Evolutionary conservation across 2,888 invertebrate genomes (phyloP).

Genomic region (Netelia virgata): DNA sequence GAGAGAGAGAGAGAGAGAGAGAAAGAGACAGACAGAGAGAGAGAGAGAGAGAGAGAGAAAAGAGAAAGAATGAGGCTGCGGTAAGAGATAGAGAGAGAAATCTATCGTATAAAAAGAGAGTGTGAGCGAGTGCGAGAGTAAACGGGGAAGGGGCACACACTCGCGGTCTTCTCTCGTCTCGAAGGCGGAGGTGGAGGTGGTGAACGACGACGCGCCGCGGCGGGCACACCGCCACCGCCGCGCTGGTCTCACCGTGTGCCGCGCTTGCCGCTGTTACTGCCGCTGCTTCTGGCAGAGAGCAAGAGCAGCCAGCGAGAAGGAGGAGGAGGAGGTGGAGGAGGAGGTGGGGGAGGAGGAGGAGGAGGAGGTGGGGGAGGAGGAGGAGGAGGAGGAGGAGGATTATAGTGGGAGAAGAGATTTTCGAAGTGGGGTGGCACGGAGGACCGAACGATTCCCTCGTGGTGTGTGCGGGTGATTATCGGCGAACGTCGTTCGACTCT

Average conservation of each 20-base stretch:
- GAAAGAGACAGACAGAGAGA: slow-evolving; percentile 34
- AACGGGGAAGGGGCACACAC: slow-evolving; percentile 52
- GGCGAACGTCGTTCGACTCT: slow-evolving; percentile 71
- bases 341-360: not conserved
- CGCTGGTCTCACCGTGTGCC: slow-evolving; percentile 65
- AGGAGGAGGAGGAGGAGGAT: slow-evolving; percentile 58
- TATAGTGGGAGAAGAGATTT: slow-evolving; percentile 67
- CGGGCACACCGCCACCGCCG: slow-evolving; percentile 68
- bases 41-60: slow-evolving; percentile 24
- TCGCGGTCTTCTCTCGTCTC: slow-evolving; percentile 43
- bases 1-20: slow-evolving; percentile 53
- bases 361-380: slow-evolving; percentile 23
- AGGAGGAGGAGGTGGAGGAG: slow-evolving; percentile 14
- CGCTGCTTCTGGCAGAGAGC: slow-evolving; percentile 13
- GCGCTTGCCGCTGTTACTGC: slow-evolving; percentile 33
- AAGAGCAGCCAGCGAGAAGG: not conserved
- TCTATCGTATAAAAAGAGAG: slow-evolving; percentile 44
- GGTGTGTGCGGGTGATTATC: slow-evolving; percentile 73
- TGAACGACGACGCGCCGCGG: slow-evolving; percentile 66
- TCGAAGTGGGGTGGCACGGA: slow-evolving; percentile 69
- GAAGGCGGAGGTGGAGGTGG: slow-evolving; percentile 61
- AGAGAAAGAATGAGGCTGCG: slow-evolving; percentile 50
- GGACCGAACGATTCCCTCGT: slow-evolving; percentile 69
- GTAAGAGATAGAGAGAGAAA: slow-evolving; percentile 37
- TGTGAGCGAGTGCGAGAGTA: slow-evolving; percentile 39